These are phyloP conservation scores for Lampris megalopsis DNA, from an alignment of 2,113 vertebrate genomes.

Conservation along the genomic window DNA sequence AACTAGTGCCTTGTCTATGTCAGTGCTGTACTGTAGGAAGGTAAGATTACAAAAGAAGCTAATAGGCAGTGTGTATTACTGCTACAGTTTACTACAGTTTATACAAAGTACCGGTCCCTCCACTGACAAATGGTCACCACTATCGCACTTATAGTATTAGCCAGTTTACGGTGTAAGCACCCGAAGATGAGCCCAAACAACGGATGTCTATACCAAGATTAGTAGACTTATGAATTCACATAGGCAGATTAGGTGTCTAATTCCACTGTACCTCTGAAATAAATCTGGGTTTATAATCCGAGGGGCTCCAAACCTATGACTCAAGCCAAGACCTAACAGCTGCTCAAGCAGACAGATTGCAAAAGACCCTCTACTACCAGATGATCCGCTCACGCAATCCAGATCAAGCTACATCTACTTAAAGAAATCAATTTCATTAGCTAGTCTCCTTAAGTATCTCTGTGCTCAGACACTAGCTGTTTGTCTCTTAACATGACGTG, in stretches of 20 bases:
- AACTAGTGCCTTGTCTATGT: conserved; percentile 62
- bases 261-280: conserved; percentile 85
- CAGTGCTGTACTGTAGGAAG: conserved; percentile 32
- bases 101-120: conserved; percentile 46
- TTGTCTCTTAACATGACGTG: not conserved
- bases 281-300: conserved; percentile 87
- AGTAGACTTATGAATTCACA: conserved; percentile 85
- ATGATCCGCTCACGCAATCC: conserved; percentile 66
- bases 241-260: conserved; percentile 92
- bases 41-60: conserved; percentile 55
- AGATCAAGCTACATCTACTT: conserved; percentile 50
- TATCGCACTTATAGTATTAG: conserved; percentile 78
- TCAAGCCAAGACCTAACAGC: conserved; percentile 82
- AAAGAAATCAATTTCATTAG: conserved; percentile 71
- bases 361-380: conserved; percentile 67
- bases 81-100: conserved; percentile 47
- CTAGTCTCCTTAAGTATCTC: conserved; percentile 13
- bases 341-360: conserved; percentile 73
- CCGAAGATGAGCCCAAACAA: conserved; percentile 80
- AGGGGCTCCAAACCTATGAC: conserved; percentile 76
- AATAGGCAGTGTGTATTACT: conserved; percentile 61
- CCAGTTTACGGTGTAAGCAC: conserved; percentile 73
- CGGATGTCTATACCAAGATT: conserved; percentile 82
- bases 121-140: conserved; percentile 67
- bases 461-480: not conserved